Base-by-base conservation (phyloP, 2,888 invertebrate species). In the Euzophera pinguis region DNA sequence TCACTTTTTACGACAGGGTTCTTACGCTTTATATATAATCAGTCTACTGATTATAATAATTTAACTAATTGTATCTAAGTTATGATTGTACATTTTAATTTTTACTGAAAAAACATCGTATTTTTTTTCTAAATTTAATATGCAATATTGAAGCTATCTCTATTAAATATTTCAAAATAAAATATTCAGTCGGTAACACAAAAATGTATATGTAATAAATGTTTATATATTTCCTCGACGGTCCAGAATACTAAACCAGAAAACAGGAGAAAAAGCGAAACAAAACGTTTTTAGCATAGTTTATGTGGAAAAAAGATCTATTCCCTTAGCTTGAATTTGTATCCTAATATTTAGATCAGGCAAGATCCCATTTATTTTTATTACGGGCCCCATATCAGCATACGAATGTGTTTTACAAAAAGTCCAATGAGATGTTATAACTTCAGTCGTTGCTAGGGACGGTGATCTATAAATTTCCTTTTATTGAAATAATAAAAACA, bases 341-440 rank as follows among this genome's bases (percentile, higher is more conserved):
- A 75, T 80, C 76, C 77, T 75, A 73, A 81, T 82, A 81, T 81
- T 80, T 74, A 78, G 80, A 81, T 80, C 78, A 72, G 70, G 68
- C 63, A 67, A 75, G 75, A 74, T 75, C 70, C 76, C 73, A 77
- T 82, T 81, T 79, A 73, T 81, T 82, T 84, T 83, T 84, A 82
- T 83, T 80, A 77, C 73, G 76, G 73, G 63, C 61, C 67, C 71
- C 71, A 65, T 77, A 82, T 82, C 81, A 80, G 81, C 81, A 83
- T 82, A 81, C 75, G 67, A 83, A 83, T 83, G 78, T 74, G 62
- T 68, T n/a, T n/a, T 64, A 70, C 72, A 75, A 76, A 75, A 74
- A 72, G 71, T 62, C 67, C 67, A 72, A 74, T 71, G 72, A 71
- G 69, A 74, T 65, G 68, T 68, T 68, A 61, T 65, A 57, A 58